Conservation (phyloP, 2,797 vertebrate genomes). For the Dryobates pubescens region DNA sequence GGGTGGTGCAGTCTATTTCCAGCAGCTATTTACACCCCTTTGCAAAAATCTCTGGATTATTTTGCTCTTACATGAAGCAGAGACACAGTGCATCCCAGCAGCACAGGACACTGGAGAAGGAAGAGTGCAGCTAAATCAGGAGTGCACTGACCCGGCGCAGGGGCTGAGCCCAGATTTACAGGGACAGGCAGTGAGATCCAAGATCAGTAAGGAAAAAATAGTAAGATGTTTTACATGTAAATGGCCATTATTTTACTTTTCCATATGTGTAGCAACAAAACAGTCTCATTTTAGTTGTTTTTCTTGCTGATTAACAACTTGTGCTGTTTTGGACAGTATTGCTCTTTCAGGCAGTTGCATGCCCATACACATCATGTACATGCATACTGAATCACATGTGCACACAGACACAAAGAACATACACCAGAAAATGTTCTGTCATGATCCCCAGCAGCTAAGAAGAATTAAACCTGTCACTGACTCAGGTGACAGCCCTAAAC, state of each 20-base stretch:
- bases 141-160: background rate
- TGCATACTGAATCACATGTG: background rate
- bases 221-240: background rate
- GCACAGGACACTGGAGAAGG: background rate
- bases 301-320: background rate
- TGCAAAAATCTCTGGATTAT: background rate
- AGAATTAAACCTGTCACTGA: background rate
- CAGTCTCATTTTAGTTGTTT: background rate
- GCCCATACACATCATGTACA: background rate
- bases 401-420: background rate
- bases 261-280: background rate
- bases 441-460: background rate
- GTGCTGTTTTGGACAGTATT: background rate
- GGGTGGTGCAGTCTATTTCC: fast-evolving
- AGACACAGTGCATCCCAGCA: background rate
- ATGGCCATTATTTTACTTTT: background rate
- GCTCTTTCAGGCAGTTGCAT: background rate
- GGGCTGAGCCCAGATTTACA: background rate
- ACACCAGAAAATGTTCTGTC: background rate
- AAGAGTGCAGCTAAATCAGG: fast-evolving
- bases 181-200: background rate
- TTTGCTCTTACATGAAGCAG: background rate
- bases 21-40: background rate
- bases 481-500: background rate
- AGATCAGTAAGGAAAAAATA: background rate